Percentiles rank a stretch among this genome's conserved stretches.
phyloP scores from a whole-genome alignment of 92 coral and sea anemone genomes.

The Hydrozoanthus gracilis region DNA sequence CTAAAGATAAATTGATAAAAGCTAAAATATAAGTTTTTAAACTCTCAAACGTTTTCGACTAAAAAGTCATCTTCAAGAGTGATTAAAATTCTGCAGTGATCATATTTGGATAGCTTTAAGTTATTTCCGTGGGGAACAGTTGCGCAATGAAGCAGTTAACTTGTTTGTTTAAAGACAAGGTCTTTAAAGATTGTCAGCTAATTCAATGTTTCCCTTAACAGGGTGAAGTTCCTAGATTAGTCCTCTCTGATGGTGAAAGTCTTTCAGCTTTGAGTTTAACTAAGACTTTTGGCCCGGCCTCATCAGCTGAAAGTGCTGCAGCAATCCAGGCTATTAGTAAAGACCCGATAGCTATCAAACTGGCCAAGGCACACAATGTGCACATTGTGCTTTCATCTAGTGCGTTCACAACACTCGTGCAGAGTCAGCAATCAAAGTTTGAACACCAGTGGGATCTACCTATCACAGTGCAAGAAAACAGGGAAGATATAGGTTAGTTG shows the following conservation, averaged over 20 bases:
- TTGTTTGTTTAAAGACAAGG: no score
- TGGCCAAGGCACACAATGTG: constrained; percentile 69
- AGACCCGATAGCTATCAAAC: constrained; percentile 67
- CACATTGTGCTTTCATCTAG: constrained; percentile 74
- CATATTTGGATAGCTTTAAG: no score
- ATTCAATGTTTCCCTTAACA: background rate
- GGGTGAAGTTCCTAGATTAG: constrained; percentile 43
- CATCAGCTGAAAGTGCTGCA: background rate
- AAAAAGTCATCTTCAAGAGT: no score
- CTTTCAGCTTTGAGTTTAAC: constrained; percentile 32
- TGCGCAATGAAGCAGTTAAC: no score
- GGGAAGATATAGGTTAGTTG: constrained; percentile 10
- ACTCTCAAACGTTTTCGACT: no score
- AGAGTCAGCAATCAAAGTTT: constrained; percentile 80
- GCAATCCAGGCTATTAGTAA: constrained; percentile 45
- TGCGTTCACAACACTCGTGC: constrained; percentile 77
- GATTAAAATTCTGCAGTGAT: no score
- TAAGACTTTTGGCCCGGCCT: background rate
- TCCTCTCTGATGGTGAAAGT: constrained; percentile 8
- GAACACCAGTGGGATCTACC: constrained; percentile 81
- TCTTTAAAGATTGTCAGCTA: no score
- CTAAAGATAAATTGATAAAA: no score
- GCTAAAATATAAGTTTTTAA: no score
- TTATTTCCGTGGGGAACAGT: no score
- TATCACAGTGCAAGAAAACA: constrained; percentile 52